phyloP scores from a whole-genome alignment of 2,888 invertebrate species.

The Fissipunctia ypsillon region DNA sequence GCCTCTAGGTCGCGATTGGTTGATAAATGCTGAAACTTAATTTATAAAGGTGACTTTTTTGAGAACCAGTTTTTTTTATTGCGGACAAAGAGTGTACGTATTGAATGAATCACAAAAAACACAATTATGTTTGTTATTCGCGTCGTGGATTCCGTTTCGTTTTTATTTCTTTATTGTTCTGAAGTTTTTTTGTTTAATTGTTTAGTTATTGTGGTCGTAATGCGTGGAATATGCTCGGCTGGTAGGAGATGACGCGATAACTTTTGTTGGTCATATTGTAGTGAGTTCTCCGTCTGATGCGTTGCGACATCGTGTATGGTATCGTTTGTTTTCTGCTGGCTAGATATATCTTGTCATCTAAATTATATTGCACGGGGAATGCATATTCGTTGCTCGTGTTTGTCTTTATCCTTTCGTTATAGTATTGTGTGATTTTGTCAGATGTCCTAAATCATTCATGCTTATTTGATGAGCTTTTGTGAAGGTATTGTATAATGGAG shows the following conservation, averaged over 20 bases:
- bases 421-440: background rate
- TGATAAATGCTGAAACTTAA: constrained; percentile 86
- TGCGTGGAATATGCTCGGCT: constrained; percentile 64
- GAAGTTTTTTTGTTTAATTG: constrained; percentile 79
- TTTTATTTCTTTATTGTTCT: constrained; percentile 79
- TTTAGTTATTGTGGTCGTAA: constrained; percentile 75
- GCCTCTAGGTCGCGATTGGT: constrained; percentile 84
- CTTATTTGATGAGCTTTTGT: background rate
- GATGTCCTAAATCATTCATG: background rate
- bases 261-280: constrained; percentile 62
- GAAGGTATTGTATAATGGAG: too few species aligned
- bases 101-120: constrained; percentile 88
- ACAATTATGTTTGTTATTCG: constrained; percentile 90
- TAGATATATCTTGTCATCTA: constrained; percentile 61
- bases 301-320: constrained; percentile 57
- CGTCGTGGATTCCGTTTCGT: constrained; percentile 79
- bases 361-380: constrained; percentile 32
- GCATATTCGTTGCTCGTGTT: constrained; percentile 37
- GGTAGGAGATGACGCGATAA: constrained; percentile 76
- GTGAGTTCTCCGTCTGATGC: constrained; percentile 57
- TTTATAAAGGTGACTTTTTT: constrained; percentile 90
- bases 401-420: background rate
- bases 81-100: constrained; percentile 86
- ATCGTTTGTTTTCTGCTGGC: constrained; percentile 22
- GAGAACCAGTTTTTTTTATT: constrained; percentile 85